Conservation (phyloP, 2,113 vertebrate species). For the Rana temporaria region DNA sequence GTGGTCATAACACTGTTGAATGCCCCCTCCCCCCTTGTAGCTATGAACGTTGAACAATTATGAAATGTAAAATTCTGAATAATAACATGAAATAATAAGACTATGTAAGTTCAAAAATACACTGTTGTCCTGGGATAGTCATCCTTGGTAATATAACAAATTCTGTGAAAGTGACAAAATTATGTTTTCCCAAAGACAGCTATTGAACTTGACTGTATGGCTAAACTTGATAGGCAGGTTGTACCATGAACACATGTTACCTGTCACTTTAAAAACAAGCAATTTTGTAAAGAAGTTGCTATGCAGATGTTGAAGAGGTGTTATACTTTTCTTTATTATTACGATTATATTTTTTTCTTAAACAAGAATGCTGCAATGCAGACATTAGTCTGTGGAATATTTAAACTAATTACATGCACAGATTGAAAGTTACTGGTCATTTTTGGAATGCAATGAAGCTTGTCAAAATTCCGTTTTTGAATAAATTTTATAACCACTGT, state of each 20-base stretch:
- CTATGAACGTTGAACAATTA: background rate
- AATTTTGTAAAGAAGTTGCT: no score
- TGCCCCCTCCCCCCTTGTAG: background rate
- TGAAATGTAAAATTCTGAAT: background rate
- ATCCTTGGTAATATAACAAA: no score
- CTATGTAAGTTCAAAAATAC: no score
- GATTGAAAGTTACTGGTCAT: background rate
- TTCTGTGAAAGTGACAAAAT: no score
- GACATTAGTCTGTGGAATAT: background rate
- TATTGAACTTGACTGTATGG: no score
- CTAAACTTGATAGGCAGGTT: no score
- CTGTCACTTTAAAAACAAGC: no score
- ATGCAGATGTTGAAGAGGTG: no score
- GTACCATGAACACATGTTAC: no score
- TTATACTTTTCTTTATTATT: no score
- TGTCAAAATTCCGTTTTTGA: constrained; percentile 9
- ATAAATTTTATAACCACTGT: constrained; percentile 4
- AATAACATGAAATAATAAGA: background rate
- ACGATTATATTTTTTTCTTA: background rate
- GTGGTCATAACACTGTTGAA: constrained; percentile 5
- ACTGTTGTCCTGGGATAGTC: no score
- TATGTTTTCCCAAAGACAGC: no score
- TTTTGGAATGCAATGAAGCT: background rate
- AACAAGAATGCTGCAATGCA: background rate
- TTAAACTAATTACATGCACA: background rate